These are phyloP conservation scores for Bellardia pandia DNA, from an alignment of 2,888 invertebrate species.

Conservation along the genomic window DNA sequence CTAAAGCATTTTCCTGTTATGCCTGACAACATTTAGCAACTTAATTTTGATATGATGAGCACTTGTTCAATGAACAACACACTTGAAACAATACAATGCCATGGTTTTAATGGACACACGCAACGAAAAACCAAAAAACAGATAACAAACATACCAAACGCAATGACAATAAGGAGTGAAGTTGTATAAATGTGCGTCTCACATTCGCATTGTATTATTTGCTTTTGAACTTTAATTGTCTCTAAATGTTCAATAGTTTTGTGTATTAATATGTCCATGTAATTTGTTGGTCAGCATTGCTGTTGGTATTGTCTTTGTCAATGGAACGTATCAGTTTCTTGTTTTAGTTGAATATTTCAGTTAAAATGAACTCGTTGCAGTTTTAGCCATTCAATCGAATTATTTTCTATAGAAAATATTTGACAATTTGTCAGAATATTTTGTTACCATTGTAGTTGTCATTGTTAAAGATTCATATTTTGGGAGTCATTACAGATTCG, in stretches of 20 bases:
- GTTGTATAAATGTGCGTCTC: background rate
- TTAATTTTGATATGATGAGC: background rate
- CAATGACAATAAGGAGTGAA: slow-evolving; percentile 1
- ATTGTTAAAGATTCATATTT: background rate
- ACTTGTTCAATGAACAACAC: background rate
- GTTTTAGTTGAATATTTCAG: background rate
- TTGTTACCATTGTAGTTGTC: no score
- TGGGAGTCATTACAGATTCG: no score
- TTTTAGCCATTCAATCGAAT: background rate
- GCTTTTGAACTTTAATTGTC: slow-evolving; percentile 15
- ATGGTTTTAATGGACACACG: background rate
- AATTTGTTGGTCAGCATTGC: background rate
- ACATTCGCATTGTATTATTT: background rate
- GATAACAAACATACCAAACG: slow-evolving; percentile 8
- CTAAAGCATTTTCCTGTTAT: background rate
- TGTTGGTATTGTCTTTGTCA: background rate
- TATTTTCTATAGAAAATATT: background rate
- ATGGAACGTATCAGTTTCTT: background rate
- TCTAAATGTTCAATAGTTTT: background rate
- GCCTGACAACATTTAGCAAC: background rate
- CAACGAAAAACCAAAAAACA: background rate
- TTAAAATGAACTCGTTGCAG: background rate
- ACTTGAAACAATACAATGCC: background rate
- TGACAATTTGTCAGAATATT: background rate
- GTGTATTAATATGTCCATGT: background rate